phyloP scores from a whole-genome alignment of 2,113 vertebrate genomes.

The Clarias gariepinus region DNA sequence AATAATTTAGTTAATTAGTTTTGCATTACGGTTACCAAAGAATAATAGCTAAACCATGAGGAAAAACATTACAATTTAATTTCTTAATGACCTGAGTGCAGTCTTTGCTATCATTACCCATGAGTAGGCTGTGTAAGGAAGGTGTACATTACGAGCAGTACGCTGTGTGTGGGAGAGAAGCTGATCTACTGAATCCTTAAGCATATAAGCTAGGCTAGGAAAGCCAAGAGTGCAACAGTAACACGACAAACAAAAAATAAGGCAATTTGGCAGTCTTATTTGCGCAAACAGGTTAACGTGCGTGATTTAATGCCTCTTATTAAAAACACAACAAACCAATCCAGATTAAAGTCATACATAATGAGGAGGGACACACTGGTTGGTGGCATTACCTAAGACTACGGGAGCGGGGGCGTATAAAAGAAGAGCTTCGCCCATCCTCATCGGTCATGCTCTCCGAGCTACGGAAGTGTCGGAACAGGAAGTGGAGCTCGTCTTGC shows the following conservation, averaged over 20 bases:
- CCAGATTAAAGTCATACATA: not conserved
- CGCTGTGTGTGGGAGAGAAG: conserved; percentile 17
- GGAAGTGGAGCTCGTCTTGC: conserved; percentile 93
- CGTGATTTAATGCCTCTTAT: not conserved
- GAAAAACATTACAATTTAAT: not conserved
- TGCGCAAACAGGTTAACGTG: not conserved
- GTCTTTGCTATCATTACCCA: not conserved
- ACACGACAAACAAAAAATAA: not conserved
- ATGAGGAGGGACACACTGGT: not conserved
- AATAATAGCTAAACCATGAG: not conserved
- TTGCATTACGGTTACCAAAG: not conserved
- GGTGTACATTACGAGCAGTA: conserved; percentile 15
- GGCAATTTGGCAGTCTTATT: not conserved
- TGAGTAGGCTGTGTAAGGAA: not conserved
- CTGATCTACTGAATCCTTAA: conserved; percentile 32
- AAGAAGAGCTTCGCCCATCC: conserved; percentile 80
- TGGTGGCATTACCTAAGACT: conserved; percentile 85
- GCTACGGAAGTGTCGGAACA: conserved; percentile 96
- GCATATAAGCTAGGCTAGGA: not conserved
- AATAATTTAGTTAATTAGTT: not conserved
- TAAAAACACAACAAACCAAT: not conserved
- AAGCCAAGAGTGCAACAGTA: not conserved
- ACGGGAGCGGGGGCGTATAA: conserved; percentile 85
- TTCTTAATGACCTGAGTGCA: not conserved
- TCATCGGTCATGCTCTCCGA: conserved; percentile 87